A percentile compares a stretch with the other conserved stretches of the same genome.
These are phyloP conservation scores for Acrocephalus scirpaceus DNA, from an alignment of 2,797 vertebrate genomes.

Conservation along the genomic window DNA sequence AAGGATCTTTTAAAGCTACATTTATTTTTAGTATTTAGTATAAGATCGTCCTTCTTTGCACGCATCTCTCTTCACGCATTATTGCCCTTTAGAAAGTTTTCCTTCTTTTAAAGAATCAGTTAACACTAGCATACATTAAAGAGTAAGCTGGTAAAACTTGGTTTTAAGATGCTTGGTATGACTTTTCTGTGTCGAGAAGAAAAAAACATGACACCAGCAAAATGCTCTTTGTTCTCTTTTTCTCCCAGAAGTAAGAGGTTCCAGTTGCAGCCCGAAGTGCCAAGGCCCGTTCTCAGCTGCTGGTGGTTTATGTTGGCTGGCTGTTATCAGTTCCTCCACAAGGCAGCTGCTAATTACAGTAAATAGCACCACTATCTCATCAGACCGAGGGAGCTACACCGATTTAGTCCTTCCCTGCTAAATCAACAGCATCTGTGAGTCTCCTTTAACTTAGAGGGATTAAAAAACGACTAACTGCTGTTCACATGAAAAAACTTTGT, in stretches of 20 bases:
- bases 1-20: constrained; percentile 59
- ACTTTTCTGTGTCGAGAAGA: neutral
- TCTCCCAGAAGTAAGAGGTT: neutral
- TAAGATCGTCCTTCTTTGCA: constrained; percentile 23
- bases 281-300: neutral
- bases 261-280: neutral
- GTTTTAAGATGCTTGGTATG: neutral
- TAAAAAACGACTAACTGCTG: neutral
- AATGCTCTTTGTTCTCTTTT: neutral
- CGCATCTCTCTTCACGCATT: neutral
- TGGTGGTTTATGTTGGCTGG: neutral
- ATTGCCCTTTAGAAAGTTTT: constrained; percentile 35
- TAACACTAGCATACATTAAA: neutral
- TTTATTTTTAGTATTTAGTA: constrained; percentile 62
- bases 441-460: neutral
- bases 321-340: neutral
- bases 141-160: neutral
- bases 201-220: neutral
- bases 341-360: constrained; percentile 18
- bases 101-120: neutral
- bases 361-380: neutral
- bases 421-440: neutral
- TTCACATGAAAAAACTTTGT: neutral
- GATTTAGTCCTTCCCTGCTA: neutral
- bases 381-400: neutral